These are phyloP conservation scores for Corythornis madagascariensis DNA, from an alignment of 2,113 vertebrate genomes.

Conservation along the genomic window DNA sequence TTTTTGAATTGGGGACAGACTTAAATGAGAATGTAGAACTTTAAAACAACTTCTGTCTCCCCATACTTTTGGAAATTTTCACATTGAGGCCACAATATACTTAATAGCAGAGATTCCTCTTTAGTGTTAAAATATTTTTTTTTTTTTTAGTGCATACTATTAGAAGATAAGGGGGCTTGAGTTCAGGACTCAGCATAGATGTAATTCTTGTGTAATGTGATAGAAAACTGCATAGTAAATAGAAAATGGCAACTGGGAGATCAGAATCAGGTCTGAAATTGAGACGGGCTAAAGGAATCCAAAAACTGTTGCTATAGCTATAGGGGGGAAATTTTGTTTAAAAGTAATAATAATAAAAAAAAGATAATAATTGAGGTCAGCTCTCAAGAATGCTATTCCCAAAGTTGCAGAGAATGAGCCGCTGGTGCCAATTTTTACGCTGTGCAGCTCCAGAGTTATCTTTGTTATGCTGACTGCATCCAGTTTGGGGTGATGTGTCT, in stretches of 20 bases:
- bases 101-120: neutral
- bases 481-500: constrained; percentile 30
- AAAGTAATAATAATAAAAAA: neutral
- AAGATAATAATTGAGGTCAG: neutral
- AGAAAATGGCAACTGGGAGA: neutral
- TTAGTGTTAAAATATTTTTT: neutral
- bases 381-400: neutral
- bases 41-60: neutral
- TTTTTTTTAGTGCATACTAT: neutral
- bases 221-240: neutral
- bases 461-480: constrained; percentile 27
- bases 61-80: neutral
- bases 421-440: neutral
- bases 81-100: neutral
- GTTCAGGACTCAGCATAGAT: neutral
- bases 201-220: neutral
- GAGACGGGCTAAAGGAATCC: neutral
- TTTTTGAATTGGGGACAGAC: neutral
- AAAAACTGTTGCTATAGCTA: neutral
- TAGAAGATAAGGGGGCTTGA: neutral
- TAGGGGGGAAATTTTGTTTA: neutral
- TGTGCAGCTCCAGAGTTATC: constrained; percentile 10
- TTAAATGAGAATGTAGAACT: neutral
- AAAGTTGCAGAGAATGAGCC: neutral
- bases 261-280: neutral